Evolutionary conservation across 37 sponge, comb jelly and placozoan genomes (phyloP), one percentile per base, ranked within the genome.

Genomic region (Hormiphora californensis): DNA sequence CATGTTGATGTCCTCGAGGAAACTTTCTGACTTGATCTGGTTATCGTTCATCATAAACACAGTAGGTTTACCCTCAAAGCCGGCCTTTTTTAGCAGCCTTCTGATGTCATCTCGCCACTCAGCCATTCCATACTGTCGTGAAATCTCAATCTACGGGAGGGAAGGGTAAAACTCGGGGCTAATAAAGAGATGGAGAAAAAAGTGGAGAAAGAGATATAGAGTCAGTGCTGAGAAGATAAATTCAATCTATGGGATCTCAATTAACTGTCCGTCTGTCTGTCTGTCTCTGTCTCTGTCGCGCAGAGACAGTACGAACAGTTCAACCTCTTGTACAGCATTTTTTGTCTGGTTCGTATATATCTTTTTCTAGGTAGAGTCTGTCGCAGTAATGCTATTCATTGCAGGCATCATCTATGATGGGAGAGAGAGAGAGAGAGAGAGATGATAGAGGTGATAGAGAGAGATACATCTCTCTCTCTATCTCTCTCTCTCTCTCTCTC

Each of bases 71-170:
- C 89, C 89, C 27, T 88, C 85, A 36, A 23, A 85, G 12, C 89
- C 89, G 0, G 89, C 89, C 54, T 54, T 53, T 33, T 81, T 78
- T 19, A 88, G 35, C 55, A 88, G 37, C 39, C 62, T 36, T 25
- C 89, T 31, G 44, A 88, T 40, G 28, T 88, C 89, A 43, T 88
- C 89, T 40, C 89, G 40, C 89, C 89, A 88, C 33, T 88, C 89
- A 7, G 55, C 59, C 57, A 85, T 85, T 19, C 49, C 54, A 39
- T 88, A 88, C 49, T 63, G 57, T 22, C 54, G 46, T 17, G 89
- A 87, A 3, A 88, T 85, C 63, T 88, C 89, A 9, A 88, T 88
- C 85, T 81, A 55, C 12, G 17, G 41, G 63, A 81, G 62, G n/a
- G 12, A 55, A 81, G 12, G 28, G 85, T 46, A n/a, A n/a, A n/a